Percentiles rank a stretch among this genome's conserved stretches.
phyloP scores from a whole-genome alignment of 23 tunicate species.

The Trididemnum nubilum region DNA sequence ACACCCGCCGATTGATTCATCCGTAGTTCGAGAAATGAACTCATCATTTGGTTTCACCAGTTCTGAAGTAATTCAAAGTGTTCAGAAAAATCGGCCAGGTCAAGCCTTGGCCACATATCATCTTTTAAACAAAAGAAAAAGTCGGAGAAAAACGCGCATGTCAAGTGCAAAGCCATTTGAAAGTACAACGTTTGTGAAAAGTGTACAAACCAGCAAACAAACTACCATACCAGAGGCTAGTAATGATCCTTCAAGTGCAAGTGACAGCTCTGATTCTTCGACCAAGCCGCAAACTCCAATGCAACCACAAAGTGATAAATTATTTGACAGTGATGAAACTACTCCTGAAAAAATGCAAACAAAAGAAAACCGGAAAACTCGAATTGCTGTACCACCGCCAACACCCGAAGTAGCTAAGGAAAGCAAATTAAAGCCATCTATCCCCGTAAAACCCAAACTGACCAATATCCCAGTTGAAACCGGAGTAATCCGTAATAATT shows the following conservation, averaged over 20 bases:
- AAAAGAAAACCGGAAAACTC: neutral
- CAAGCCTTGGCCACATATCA: constrained; percentile 90
- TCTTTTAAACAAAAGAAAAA: constrained; percentile 37
- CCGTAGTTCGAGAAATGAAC: constrained; percentile 49
- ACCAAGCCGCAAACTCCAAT: neutral
- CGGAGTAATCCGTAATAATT: neutral
- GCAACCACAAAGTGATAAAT: neutral
- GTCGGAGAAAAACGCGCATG: neutral
- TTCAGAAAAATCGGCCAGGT: constrained; percentile 85
- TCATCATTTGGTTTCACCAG: constrained; percentile 29
- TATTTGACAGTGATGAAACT: neutral
- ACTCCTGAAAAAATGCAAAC: neutral
- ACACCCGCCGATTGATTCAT: constrained; percentile 30
- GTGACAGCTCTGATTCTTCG: neutral
- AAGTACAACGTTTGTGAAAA: neutral
- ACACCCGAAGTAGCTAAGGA: neutral
- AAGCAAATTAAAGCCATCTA: neutral
- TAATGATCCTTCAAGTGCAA: neutral
- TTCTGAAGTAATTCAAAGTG: constrained; percentile 56
- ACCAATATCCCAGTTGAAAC: neutral
- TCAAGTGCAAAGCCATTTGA: neutral
- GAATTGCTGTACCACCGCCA: neutral
- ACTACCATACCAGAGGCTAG: too few species aligned
- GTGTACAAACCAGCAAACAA: neutral
- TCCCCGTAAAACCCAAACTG: neutral